These are phyloP conservation scores for Drepana falcataria DNA, from an alignment of 2,888 invertebrate genomes.

Conservation along the genomic window DNA sequence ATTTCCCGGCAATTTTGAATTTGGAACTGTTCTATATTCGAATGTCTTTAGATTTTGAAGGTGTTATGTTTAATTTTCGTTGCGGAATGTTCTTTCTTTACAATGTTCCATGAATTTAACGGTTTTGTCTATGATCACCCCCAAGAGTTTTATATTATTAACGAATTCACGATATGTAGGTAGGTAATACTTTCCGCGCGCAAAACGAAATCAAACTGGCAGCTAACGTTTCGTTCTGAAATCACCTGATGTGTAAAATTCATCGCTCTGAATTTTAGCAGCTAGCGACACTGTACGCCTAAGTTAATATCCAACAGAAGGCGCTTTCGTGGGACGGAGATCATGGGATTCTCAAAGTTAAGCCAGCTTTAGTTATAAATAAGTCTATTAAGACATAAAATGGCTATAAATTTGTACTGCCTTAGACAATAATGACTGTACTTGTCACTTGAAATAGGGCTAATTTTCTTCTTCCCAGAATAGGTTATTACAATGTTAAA, in stretches of 20 bases:
- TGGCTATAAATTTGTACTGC: neutral
- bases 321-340: neutral
- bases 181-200: no score
- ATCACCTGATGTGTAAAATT: neutral
- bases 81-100: no score
- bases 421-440: constrained; percentile 1
- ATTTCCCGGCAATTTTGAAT: no score
- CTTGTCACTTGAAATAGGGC: neutral
- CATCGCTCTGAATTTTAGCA: neutral
- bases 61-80: no score
- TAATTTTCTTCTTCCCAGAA: neutral
- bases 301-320: neutral
- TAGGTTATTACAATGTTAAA: neutral
- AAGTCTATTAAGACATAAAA: neutral
- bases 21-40: no score
- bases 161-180: no score
- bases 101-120: no score
- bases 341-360: neutral
- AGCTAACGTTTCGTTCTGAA: no score
- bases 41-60: no score
- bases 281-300: neutral
- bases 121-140: no score
- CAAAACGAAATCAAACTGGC: no score
- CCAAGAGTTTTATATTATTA: no score
- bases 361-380: neutral